Percentiles rank a stretch among this genome's conserved stretches.
Conservation (phyloP, 2,113 vertebrate genomes). For the Callithrix jacchus region DNA sequence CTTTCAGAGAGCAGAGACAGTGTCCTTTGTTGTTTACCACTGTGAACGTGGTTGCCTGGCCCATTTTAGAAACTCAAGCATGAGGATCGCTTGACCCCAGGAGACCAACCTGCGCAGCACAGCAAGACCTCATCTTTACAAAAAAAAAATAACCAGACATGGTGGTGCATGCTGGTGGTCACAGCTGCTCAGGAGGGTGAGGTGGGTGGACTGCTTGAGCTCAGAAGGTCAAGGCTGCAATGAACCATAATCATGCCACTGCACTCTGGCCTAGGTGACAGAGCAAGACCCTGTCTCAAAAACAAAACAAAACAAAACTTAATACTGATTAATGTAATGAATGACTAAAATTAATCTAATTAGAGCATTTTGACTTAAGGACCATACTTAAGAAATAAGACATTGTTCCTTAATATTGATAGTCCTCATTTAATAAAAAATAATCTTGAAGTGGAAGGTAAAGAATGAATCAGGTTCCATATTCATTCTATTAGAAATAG, state of each 20-base stretch:
- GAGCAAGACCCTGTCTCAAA: too few species aligned
- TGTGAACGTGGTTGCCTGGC: neutral
- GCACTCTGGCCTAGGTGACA: too few species aligned
- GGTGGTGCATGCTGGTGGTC: too few species aligned
- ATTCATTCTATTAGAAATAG: neutral
- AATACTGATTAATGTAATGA: neutral
- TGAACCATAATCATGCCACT: too few species aligned
- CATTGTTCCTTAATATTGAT: neutral
- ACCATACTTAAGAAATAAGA: neutral
- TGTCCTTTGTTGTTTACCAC: neutral
- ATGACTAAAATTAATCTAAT: conserved; percentile 1
- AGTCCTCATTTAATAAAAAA: conserved; percentile 15
- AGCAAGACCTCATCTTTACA: too few species aligned
- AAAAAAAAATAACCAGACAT: too few species aligned
- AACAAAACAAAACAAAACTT: neutral
- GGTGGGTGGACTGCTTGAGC: too few species aligned
- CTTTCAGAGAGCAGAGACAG: neutral
- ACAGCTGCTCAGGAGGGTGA: too few species aligned
- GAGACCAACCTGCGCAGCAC: too few species aligned
- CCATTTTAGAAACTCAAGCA: neutral
- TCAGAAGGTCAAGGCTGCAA: too few species aligned
- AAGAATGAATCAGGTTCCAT: neutral
- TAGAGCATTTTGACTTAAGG: neutral
- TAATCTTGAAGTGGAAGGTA: neutral
- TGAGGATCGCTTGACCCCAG: too few species aligned